A percentile compares a stretch with the other conserved stretches of the same genome.
Evolutionary conservation across 2,888 invertebrate species (phyloP).

Genomic region (Lissocephala sabroskyi): DNA sequence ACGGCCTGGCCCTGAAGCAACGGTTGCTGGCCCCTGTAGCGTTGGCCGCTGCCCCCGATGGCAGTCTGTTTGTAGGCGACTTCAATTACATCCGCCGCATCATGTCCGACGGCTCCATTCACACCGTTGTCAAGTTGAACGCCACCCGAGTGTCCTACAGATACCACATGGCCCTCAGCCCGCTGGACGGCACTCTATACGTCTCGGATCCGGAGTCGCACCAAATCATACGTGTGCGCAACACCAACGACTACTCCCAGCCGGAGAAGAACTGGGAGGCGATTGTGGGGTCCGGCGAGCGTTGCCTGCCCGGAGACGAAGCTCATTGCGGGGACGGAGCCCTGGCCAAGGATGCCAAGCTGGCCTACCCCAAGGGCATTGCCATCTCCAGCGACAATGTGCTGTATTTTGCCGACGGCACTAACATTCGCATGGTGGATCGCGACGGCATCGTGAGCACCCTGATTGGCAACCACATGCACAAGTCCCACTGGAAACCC

Average conservation of each 20-base stretch:
- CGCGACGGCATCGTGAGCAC: constrained; percentile 93
- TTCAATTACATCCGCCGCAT: constrained; percentile 94
- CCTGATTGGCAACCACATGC: constrained; percentile 93
- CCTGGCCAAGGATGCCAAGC: constrained; percentile 90
- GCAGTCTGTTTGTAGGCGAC: constrained; percentile 95
- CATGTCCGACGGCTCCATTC: constrained; percentile 83
- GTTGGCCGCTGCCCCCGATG: constrained; percentile 91
- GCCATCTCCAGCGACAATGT: constrained; percentile 94
- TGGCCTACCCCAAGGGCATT: constrained; percentile 97
- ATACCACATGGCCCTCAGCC: constrained; percentile 96
- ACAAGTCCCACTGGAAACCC: constrained; percentile 94
- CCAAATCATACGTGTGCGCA: constrained; percentile 90
- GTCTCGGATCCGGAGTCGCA: constrained; percentile 97
- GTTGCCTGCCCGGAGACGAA: constrained; percentile 93
- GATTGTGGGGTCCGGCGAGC: constrained; percentile 94
- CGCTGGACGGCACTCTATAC: constrained; percentile 93
- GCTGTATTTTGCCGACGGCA: constrained; percentile 95
- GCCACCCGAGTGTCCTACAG: constrained; percentile 95
- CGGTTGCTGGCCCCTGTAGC: constrained; percentile 93
- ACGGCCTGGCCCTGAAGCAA: constrained; percentile 85
- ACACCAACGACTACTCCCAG: constrained; percentile 85
- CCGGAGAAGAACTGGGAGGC: constrained; percentile 96
- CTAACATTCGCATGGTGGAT: constrained; percentile 94
- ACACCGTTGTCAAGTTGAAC: constrained; percentile 76
- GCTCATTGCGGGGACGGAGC: constrained; percentile 98